These are phyloP conservation scores for Taeniopygia guttata DNA, from an alignment of 2,797 vertebrate genomes.

Conservation along the genomic window DNA sequence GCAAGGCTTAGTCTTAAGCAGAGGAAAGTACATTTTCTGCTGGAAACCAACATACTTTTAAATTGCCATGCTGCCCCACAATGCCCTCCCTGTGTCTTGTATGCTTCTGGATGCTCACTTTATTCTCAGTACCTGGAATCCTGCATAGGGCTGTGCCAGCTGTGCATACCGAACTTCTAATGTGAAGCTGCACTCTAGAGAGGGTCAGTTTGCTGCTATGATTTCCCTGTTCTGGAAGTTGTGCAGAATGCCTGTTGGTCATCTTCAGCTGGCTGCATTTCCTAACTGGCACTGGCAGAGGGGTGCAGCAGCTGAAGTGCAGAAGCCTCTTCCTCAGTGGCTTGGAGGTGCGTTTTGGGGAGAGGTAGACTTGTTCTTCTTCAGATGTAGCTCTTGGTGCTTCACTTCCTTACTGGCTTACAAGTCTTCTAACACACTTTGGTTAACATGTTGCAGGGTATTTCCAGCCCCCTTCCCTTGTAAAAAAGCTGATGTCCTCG, in stretches of 20 bases:
- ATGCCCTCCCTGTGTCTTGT: background rate
- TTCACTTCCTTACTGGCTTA: background rate
- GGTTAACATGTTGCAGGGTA: background rate
- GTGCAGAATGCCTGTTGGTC: background rate
- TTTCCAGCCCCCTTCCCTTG: background rate
- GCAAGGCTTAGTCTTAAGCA: background rate
- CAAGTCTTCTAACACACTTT: background rate
- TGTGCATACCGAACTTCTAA: fast-evolving
- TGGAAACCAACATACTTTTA: background rate
- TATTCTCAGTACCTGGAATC: background rate
- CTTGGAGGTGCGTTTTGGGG: background rate
- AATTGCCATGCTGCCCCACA: background rate
- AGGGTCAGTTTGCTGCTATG: background rate
- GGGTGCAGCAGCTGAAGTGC: background rate
- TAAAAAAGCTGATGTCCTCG: background rate
- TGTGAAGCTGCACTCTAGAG: background rate
- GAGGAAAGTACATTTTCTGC: background rate
- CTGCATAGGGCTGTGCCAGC: background rate
- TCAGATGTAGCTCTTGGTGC: background rate
- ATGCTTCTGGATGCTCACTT: background rate
- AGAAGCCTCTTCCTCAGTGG: background rate
- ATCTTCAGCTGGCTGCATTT: background rate
- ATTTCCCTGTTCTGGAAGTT: background rate
- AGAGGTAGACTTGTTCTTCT: background rate
- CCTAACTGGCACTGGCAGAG: background rate